Base-by-base conservation (phyloP, 2,797 vertebrate species). In the Channallabes apus region DNA sequence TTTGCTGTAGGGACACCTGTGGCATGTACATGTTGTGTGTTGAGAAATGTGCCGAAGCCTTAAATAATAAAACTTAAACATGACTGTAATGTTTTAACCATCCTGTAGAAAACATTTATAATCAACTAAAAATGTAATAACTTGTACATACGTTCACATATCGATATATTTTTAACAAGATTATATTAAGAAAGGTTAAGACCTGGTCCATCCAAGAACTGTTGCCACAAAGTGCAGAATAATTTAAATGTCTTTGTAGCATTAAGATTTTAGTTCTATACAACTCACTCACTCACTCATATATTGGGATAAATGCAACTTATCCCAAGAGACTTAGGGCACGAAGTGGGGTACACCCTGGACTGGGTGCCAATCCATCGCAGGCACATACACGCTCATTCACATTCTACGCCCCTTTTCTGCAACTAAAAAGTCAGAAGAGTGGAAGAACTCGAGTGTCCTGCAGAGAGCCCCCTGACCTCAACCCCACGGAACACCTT, bases 1-100 rank as follows among this genome's bases (percentile, higher is more conserved):
- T 95, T 91, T 95, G 94, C 82, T 95, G 85, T 17, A 95, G 88
- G 2, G 91, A 93, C 67, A 94, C 94, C 95, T 96, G 88, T 79
- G 3, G 84, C 73, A 54, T 41, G 9, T 73, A 35, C n/a, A 81
- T 1, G 51, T 54, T 54, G n/a, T 73, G 24, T 2, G 58, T 9
- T 56, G 61, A 82, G 61, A 58, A 32, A 54, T 2, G 62, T 46
- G 35, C 32, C 20, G 2, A 69, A 46, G 35, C 38, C 22, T 51
- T 67, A 29, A 29, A 62, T n/a, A 20, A n/a, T 4, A 67, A 29
- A 11, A 58, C 24, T 29, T 24, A 24, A 73, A 38, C 12, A 35
- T 41, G 2, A 77, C 24, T 20, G 15, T 58, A 32, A 18, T 20
- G 4, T 35, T 77, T 3, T 56, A 73, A 73, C 14, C 27, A 51